A percentile compares a stretch with the other conserved stretches of the same genome.
Evolutionary conservation across 2,888 invertebrate species (phyloP).

Genomic region (Tipula vernalis): DNA sequence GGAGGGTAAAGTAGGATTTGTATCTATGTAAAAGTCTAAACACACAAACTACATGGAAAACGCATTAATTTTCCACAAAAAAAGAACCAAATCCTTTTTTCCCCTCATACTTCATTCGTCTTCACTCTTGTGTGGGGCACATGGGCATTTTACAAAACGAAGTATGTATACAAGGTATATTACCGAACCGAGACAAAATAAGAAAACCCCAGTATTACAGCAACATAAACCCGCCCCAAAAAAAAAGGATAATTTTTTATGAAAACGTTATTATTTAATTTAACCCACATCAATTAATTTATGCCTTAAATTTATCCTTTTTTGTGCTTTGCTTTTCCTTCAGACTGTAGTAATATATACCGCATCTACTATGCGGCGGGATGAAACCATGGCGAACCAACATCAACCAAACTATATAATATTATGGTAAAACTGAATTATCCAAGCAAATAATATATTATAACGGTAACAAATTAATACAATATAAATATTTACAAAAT

Average conservation of each 20-base stretch:
- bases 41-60: neutral
- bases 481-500: neutral
- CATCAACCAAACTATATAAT: neutral
- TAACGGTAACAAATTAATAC: neutral
- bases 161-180: neutral
- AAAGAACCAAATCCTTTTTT: neutral
- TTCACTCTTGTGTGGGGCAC: neutral
- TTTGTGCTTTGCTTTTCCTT: neutral
- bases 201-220: neutral
- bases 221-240: neutral
- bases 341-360: neutral
- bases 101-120: neutral
- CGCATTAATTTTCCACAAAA: neutral
- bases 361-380: neutral
- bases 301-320: neutral
- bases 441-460: neutral
- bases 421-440: neutral
- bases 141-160: neutral
- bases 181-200: neutral
- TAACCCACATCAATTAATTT: conserved; percentile 4
- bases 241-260: neutral
- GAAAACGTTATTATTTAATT: neutral
- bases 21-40: neutral
- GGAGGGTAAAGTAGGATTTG: neutral
- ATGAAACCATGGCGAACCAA: neutral